Evolutionary conservation across 2,113 vertebrate species (phyloP).

Genomic region (Haplochromis burtoni): DNA sequence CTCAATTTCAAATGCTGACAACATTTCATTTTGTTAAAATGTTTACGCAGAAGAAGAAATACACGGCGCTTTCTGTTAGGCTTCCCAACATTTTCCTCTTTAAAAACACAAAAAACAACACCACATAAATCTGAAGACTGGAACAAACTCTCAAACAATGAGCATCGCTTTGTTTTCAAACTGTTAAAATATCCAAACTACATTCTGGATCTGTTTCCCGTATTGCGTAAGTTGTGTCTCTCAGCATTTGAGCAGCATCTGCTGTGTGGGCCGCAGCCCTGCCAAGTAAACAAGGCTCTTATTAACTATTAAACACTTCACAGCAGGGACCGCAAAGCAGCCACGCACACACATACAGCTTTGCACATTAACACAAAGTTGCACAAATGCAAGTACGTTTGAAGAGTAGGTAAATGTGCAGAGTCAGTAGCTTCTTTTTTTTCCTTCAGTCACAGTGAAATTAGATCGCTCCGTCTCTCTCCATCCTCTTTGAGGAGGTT

Average conservation of each 20-base stretch:
- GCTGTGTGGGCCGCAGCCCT: slow-evolving; percentile 43
- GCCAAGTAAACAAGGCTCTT: slow-evolving; percentile 58
- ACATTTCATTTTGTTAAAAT: background rate
- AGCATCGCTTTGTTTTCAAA: background rate
- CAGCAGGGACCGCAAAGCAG: background rate
- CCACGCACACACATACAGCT: background rate
- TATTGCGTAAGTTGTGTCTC: slow-evolving; percentile 22
- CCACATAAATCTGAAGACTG: background rate
- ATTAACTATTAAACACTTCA: slow-evolving; percentile 63
- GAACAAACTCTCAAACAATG: background rate
- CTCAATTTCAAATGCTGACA: background rate
- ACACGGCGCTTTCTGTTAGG: rapidly evolving
- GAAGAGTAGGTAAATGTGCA: slow-evolving; percentile 11
- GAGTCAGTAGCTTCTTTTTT: slow-evolving; percentile 39
- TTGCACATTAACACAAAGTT: background rate
- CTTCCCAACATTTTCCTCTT: background rate
- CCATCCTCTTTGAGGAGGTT: slow-evolving; percentile 14
- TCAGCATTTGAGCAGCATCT: slow-evolving; percentile 38
- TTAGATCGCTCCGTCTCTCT: slow-evolving; percentile 29
- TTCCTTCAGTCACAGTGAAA: slow-evolving; percentile 55
- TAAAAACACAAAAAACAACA: background rate
- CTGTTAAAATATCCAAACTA: background rate
- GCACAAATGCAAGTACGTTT: slow-evolving; percentile 15
- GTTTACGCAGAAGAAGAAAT: background rate
- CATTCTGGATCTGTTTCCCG: slow-evolving; percentile 7